Evolutionary conservation across 2,888 invertebrate genomes (phyloP), one percentile per base, ranked within the genome.

Genomic region (Mallateleia sp.): DNA sequence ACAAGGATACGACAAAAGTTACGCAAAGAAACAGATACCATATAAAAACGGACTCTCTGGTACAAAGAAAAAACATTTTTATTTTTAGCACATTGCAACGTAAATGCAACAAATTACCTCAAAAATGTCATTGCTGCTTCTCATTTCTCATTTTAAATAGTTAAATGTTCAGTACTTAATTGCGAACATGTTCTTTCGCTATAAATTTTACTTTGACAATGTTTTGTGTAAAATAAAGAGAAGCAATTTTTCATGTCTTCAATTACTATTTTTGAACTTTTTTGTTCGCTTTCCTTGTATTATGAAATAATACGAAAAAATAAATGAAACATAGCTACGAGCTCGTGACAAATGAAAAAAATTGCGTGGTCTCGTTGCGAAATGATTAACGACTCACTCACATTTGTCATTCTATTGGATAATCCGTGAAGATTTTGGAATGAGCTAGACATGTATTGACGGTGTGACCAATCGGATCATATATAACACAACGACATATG

Each of bases 371-470:
- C 56, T 80, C 67, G 66, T 77, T 74, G 69, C 64, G 47, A 60
- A 64, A 85, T 90, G 90, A 89, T 89, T 89, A 90, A 90, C 89
- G 89, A 88, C 80, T 58, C 54, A 45, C 32, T 67, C 69, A 20
- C 28, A 67, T 67, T 81, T 54, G 74, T 86, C 86, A 79, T 79
- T 85, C 72, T 54, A 74, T 56, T 72, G 56, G 45, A 58, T 77
- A 64, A 78, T 58, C 58, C 64, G 72, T 20, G 58, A 47, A 78
- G 66, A 64, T 69, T 78, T 71, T 72, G 47, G 38, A 83, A 77
- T 71, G 38, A 66, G 66, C 58, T 72, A 22, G 50, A 60, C 47
- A 24, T 22, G 75, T 58, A 64, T 75, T 52, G 75, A 64, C 25
- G 64, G 2, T 74, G 8, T 60, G 28, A 60, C 50, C 47, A 58